Conservation (phyloP, 2,797 vertebrate genomes). For the Sternotherus odoratus region DNA sequence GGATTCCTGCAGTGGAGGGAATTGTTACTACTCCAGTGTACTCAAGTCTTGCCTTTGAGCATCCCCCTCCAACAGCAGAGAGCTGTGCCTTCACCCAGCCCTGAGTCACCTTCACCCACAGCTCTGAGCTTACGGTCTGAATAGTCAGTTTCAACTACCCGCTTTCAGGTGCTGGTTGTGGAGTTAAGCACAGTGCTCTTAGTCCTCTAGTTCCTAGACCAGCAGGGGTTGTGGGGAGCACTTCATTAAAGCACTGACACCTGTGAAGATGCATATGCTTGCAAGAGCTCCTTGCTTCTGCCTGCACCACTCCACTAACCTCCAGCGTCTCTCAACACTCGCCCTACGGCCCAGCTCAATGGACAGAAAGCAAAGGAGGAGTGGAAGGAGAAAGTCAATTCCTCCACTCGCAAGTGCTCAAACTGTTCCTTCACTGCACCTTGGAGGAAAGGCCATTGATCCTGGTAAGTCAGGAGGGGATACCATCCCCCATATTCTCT, state of each 20-base stretch:
- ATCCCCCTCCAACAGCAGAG: not conserved
- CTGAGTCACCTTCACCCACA: not conserved
- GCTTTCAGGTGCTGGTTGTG: not conserved
- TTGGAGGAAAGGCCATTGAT: fast-evolving
- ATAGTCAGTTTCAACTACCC: not conserved
- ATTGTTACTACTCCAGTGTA: not conserved
- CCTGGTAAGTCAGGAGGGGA: not conserved
- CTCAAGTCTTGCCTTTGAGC: not conserved
- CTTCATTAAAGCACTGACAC: not conserved
- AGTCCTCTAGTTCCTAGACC: not conserved
- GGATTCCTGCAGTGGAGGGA: too few relatives aligned
- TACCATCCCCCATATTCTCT: fast-evolving
- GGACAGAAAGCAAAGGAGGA: fast-evolving
- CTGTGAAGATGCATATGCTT: not conserved
- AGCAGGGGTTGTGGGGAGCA: not conserved
- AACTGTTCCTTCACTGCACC: not conserved
- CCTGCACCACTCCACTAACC: not conserved
- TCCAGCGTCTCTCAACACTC: not conserved
- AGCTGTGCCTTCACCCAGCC: not conserved
- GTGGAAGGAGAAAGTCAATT: not conserved
- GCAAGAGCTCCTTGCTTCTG: not conserved
- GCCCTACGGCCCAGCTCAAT: fast-evolving
- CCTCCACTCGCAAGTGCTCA: not conserved
- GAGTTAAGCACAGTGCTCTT: not conserved
- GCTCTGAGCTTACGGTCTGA: not conserved